phyloP scores from a whole-genome alignment of 2,113 vertebrate genomes.

The Tricholaema leucomelas region DNA sequence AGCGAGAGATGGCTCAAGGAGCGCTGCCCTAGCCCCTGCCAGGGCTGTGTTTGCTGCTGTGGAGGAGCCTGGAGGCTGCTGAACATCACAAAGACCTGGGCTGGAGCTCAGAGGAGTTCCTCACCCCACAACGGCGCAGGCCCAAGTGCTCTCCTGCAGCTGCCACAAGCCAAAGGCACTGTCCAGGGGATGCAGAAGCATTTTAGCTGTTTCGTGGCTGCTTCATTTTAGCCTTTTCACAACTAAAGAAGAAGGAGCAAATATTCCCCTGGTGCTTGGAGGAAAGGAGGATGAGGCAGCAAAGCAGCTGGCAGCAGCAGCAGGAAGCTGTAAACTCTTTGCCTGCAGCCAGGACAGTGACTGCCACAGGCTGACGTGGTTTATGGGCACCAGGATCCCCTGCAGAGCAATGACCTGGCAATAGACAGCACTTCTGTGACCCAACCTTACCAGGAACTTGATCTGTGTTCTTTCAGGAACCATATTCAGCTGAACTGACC shows the following conservation, averaged over 20 bases:
- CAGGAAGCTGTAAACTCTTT: neutral
- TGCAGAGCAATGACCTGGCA: neutral
- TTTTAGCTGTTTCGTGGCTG: neutral
- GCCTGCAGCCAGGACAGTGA: neutral
- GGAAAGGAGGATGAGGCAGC: neutral
- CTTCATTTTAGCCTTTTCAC: neutral
- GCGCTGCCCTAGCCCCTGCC: neutral
- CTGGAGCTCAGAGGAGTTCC: neutral
- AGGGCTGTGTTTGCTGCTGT: neutral
- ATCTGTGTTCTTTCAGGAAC: neutral
- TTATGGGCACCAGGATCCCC: neutral
- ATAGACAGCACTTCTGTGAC: neutral
- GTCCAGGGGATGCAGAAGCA: neutral
- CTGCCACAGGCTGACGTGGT: neutral
- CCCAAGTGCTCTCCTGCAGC: neutral
- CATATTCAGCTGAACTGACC: accelerated
- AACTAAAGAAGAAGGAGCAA: neutral
- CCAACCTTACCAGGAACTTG: neutral
- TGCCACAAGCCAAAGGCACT: neutral
- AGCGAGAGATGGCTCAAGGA: too few relatives aligned
- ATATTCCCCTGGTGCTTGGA: accelerated
- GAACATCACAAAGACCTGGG: neutral
- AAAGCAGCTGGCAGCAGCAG: neutral
- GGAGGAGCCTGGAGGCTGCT: accelerated
- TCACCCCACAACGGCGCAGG: neutral